These are phyloP conservation scores for Aphelenchoides bicaudatus DNA, from an alignment of 2,888 invertebrate species.

Conservation along the genomic window DNA sequence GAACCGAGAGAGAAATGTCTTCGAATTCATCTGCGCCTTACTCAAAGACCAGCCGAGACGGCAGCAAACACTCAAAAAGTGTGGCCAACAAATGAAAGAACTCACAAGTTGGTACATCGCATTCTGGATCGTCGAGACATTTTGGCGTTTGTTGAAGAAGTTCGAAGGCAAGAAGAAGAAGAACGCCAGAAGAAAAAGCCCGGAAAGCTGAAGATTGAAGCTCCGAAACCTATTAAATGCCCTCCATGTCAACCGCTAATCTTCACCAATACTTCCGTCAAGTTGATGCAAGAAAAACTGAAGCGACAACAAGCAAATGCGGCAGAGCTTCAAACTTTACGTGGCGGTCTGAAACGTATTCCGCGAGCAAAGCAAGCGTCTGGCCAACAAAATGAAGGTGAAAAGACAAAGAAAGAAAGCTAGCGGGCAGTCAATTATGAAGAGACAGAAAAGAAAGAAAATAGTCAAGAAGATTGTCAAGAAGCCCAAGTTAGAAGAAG, in stretches of 20 bases:
- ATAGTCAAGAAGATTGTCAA: background rate
- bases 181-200: conserved; percentile 17
- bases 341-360: conserved; percentile 26
- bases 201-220: background rate
- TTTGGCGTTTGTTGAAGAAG: no score
- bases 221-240: background rate
- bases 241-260: background rate
- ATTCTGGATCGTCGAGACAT: conserved; percentile 16
- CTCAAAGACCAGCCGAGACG: conserved; percentile 39
- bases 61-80: conserved; percentile 17
- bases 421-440: conserved; percentile 1
- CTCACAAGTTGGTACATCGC: conserved; percentile 1
- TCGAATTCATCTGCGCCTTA: conserved; percentile 50
- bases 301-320: conserved; percentile 10
- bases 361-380: conserved; percentile 17
- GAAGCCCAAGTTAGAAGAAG: background rate
- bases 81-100: conserved; percentile 20
- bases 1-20: conserved; percentile 46
- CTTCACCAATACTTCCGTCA: conserved; percentile 25
- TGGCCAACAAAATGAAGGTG: background rate
- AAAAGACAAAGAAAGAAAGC: background rate
- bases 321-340: conserved; percentile 28
- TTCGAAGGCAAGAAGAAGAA: no score
- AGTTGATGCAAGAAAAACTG: conserved; percentile 28
- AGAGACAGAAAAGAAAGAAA: conserved; percentile 3